Conservation (phyloP, 2,113 vertebrate species). For the Platycercus adscitus region DNA sequence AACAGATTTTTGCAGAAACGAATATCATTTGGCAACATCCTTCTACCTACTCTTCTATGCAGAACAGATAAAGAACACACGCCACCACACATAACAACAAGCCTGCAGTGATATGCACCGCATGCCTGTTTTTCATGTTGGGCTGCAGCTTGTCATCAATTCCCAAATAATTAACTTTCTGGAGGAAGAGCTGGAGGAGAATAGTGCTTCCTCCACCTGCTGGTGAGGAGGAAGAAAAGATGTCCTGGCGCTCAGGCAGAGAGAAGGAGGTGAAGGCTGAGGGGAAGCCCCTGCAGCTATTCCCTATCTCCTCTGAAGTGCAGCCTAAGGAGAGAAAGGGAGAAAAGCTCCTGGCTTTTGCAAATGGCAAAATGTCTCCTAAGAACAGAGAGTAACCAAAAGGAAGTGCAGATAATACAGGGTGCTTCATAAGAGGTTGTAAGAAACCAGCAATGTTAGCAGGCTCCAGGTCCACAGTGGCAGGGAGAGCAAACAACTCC, state of each 20-base stretch:
- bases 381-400: not conserved
- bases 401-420: not conserved
- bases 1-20: not conserved
- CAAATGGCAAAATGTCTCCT: not conserved
- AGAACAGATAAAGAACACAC: not conserved
- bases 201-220: constrained; percentile 68
- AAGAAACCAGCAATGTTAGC: not conserved
- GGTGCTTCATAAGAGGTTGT: not conserved
- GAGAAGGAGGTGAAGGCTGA: not conserved
- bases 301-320: not conserved
- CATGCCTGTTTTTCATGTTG: not conserved
- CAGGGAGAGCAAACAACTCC: not conserved
- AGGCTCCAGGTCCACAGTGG: not conserved
- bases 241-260: not conserved
- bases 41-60: not conserved
- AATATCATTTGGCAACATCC: not conserved
- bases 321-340: not conserved
- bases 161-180: constrained; percentile 32
- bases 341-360: not conserved
- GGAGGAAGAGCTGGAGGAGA: constrained; percentile 19
- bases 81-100: not conserved
- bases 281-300: not conserved
- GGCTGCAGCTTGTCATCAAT: constrained; percentile 46
- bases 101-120: not conserved
- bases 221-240: constrained; percentile 60